A percentile compares a stretch with the other conserved stretches of the same genome.
Conservation (phyloP, 2,797 vertebrate species). For the Phrynocephalus forsythii region DNA sequence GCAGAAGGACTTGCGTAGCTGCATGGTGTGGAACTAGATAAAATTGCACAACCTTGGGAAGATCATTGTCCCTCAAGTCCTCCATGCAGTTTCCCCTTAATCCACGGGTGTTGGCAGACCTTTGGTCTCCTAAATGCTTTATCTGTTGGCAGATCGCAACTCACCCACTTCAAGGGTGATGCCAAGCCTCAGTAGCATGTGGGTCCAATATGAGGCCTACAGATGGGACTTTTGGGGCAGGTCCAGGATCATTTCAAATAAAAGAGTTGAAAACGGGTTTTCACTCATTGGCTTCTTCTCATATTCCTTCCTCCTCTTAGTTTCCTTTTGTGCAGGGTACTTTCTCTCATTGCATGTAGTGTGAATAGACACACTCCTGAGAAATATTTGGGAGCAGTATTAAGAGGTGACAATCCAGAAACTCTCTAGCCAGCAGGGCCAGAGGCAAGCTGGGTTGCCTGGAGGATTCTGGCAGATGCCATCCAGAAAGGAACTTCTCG, state of each 20-base stretch:
- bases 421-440: too few relatives aligned
- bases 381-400: not conserved
- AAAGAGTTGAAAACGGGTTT: constrained; percentile 13
- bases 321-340: constrained; percentile 1
- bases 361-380: constrained; percentile 25
- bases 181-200: constrained; percentile 53
- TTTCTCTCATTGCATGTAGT: constrained; percentile 13
- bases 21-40: constrained; percentile 49
- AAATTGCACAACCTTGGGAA: constrained; percentile 63
- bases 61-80: constrained; percentile 64
- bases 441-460: not conserved
- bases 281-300: constrained; percentile 20
- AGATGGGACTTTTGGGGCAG: constrained; percentile 66
- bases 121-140: constrained; percentile 54
- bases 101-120: constrained; percentile 48
- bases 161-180: constrained; percentile 51
- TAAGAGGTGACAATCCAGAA: too few relatives aligned
- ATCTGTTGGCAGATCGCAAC: constrained; percentile 63
- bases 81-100: constrained; percentile 67
- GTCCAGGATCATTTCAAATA: constrained; percentile 62
- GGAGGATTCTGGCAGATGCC: not conserved
- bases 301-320: not conserved
- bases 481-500: not conserved
- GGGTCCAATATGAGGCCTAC: constrained; percentile 55
- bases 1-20: constrained; percentile 62